phyloP scores from a whole-genome alignment of 2,113 vertebrate species.

The Potamarius usumacintae region DNA sequence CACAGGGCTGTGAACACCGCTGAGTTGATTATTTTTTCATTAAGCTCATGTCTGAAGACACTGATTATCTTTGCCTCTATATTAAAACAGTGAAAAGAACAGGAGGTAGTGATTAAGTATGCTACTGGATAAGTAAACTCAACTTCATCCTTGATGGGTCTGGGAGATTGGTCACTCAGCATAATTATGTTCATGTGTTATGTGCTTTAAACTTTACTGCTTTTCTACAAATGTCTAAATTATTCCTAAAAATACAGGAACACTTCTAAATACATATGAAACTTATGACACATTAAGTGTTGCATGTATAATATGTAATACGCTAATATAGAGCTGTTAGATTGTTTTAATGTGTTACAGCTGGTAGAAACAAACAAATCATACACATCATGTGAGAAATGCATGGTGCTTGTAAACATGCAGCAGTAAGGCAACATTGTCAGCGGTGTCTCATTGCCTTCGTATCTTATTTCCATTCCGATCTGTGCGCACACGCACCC shows the following conservation, averaged over 20 bases:
- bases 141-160: neutral
- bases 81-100: neutral
- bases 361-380: neutral
- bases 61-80: neutral
- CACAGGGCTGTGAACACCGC: neutral
- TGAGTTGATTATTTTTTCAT: neutral
- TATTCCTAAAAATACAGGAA: neutral
- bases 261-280: neutral
- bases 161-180: neutral
- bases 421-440: neutral
- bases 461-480: slow-evolving; percentile 7
- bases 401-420: neutral
- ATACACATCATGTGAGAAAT: neutral
- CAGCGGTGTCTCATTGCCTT: slow-evolving; percentile 5
- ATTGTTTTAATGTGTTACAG: neutral
- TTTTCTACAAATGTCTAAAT: neutral
- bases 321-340: neutral
- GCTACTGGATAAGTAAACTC: neutral
- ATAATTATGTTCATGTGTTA: neutral
- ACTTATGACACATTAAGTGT: neutral
- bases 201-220: neutral
- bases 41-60: neutral
- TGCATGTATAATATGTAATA: neutral
- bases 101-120: neutral
- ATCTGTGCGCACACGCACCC: neutral